A percentile compares a stretch with the other conserved stretches of the same genome.
Conservation (phyloP, 2,888 invertebrate genomes). For the Brachypalpus laphriformis region DNA sequence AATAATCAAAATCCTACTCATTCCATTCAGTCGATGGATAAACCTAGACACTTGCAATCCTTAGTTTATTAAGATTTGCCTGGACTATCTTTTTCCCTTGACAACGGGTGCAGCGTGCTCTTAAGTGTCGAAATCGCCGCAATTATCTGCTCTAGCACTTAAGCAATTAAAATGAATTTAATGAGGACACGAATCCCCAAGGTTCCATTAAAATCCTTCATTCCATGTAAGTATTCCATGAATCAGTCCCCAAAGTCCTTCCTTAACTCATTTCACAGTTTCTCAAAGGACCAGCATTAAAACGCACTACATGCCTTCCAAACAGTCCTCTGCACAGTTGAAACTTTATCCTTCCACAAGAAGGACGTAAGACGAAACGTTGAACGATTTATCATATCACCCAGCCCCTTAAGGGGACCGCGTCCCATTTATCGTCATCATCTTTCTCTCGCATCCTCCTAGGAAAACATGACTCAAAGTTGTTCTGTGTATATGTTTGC, state of each 20-base stretch:
- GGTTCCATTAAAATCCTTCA: not conserved
- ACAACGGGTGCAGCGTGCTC: not conserved
- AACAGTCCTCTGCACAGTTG: not conserved
- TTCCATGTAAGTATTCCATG: not conserved
- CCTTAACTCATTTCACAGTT: not conserved
- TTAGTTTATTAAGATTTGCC: too few species aligned
- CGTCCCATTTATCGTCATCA: not conserved
- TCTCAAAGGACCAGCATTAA: not conserved
- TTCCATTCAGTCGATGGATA: too few species aligned
- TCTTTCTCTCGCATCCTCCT: not conserved
- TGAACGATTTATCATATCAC: slow-evolving; percentile 16
- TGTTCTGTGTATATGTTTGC: slow-evolving; percentile 4
- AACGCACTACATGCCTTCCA: not conserved
- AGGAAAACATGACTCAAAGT: not conserved
- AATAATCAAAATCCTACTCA: too few species aligned
- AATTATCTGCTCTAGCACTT: not conserved
- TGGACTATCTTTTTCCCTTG: not conserved
- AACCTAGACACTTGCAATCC: too few species aligned
- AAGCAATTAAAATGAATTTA: slow-evolving; percentile 1
- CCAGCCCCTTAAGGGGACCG: not conserved
- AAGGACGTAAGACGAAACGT: not conserved
- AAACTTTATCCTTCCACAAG: slow-evolving; percentile 3
- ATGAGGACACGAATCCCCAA: not conserved
- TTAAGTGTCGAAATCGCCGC: not conserved
- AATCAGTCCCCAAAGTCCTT: not conserved